Conservation (phyloP, 1,140 invertebrate species). For the Ceratitis capitata region DNA sequence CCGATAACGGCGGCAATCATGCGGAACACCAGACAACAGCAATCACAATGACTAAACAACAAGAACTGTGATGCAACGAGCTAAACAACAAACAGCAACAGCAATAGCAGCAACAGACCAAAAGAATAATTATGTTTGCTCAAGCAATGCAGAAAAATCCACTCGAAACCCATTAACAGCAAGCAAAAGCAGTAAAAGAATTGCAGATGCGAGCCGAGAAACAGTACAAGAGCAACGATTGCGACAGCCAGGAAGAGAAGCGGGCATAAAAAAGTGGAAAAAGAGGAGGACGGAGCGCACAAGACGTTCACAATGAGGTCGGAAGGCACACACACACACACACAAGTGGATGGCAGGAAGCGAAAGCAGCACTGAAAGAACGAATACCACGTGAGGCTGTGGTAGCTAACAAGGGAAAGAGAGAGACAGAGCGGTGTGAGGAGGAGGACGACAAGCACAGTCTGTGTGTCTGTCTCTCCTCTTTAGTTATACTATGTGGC, state of each 20-base stretch:
- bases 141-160: conserved; percentile 14
- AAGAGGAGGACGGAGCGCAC: not conserved
- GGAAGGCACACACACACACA: not conserved
- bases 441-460: not conserved
- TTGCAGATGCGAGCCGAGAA: not conserved
- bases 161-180: conserved; percentile 27
- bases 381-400: not conserved
- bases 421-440: not conserved
- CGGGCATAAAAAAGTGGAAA: no score
- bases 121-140: not conserved
- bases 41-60: not conserved
- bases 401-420: not conserved
- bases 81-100: not conserved
- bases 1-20: conserved; percentile 1
- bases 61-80: not conserved
- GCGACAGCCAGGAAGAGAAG: not conserved
- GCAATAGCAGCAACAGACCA: not conserved
- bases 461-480: not conserved
- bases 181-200: not conserved
- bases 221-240: not conserved
- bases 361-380: not conserved
- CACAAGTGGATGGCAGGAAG: not conserved
- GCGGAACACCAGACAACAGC: not conserved
- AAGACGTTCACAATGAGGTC: not conserved
- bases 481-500: not conserved